Evolutionary conservation across 2,888 invertebrate genomes (phyloP).

Genomic region (Hecatera dysodea): DNA sequence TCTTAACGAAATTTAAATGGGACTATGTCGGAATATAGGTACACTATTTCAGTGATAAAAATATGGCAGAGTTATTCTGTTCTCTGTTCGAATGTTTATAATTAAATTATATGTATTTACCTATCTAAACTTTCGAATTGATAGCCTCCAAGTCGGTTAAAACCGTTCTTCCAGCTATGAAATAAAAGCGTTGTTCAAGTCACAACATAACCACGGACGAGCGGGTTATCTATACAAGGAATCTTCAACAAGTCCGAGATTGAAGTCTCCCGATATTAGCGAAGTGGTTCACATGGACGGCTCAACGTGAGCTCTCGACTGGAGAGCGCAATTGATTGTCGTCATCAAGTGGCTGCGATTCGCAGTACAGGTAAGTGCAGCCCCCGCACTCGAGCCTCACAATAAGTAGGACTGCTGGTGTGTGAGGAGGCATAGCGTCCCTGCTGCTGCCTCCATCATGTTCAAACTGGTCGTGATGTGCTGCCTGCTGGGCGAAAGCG

Average conservation of each 20-base stretch:
- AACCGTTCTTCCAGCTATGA: neutral
- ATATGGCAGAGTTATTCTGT: no score
- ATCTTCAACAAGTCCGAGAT: slow-evolving; percentile 25
- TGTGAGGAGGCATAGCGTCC: slow-evolving; percentile 8
- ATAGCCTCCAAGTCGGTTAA: no score
- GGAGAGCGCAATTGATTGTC: slow-evolving; percentile 25
- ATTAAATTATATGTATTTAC: no score
- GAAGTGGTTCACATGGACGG: slow-evolving; percentile 36
- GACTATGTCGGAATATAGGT: no score
- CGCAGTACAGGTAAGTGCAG: slow-evolving; percentile 6
- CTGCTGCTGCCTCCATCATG: slow-evolving; percentile 15
- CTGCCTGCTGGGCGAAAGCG: slow-evolving; percentile 28
- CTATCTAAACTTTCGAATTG: no score
- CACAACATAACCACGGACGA: neutral
- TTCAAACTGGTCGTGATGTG: slow-evolving; percentile 28
- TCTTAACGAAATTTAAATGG: no score
- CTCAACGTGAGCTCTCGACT: slow-evolving; percentile 41
- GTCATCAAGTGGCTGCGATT: slow-evolving; percentile 28
- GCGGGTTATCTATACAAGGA: slow-evolving; percentile 19
- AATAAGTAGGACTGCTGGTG: slow-evolving; percentile 21
- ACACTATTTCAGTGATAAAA: no score
- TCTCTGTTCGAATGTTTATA: no score
- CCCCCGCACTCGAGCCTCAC: slow-evolving; percentile 23
- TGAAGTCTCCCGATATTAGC: slow-evolving; percentile 16
- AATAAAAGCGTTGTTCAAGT: neutral